phyloP scores from a whole-genome alignment of 2,797 vertebrate species.

The Monodelphis domestica region DNA sequence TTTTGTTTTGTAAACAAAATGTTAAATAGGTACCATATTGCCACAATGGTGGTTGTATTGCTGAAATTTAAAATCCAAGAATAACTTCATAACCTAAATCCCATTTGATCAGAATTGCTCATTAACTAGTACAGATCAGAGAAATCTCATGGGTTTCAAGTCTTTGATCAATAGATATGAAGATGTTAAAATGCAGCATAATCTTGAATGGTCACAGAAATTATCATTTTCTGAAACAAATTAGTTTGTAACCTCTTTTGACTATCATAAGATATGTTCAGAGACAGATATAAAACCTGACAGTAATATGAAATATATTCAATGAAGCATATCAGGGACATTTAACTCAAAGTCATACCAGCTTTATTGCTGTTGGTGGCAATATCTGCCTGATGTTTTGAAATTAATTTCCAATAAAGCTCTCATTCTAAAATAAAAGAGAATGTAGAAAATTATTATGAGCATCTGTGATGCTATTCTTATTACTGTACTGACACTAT shows the following conservation, averaged over 20 bases:
- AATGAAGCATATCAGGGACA: constrained; percentile 65
- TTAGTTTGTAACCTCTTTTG: constrained; percentile 72
- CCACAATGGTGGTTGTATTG: not conserved
- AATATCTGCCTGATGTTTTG: constrained; percentile 61
- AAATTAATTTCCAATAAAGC: constrained; percentile 64
- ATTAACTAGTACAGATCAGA: not conserved
- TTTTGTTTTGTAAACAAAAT: not conserved
- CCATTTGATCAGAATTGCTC: not conserved
- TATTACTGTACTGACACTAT: constrained; percentile 43
- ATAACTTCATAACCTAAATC: not conserved
- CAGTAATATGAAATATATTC: constrained; percentile 75
- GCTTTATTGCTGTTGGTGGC: constrained; percentile 51
- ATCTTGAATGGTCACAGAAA: constrained; percentile 64
- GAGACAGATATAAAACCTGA: constrained; percentile 75
- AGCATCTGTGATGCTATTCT: not conserved
- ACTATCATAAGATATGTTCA: constrained; percentile 67
- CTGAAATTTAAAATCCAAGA: not conserved
- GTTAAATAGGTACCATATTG: not conserved
- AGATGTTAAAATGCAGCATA: constrained; percentile 61
- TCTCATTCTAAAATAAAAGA: constrained; percentile 56
- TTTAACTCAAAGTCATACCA: constrained; percentile 61
- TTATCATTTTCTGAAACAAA: constrained; percentile 79
- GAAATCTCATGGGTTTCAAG: not conserved
- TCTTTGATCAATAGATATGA: constrained; percentile 62
- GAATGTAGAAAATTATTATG: constrained; percentile 10